phyloP scores from a whole-genome alignment of 2,113 vertebrate genomes.

The Axis porcinus region DNA sequence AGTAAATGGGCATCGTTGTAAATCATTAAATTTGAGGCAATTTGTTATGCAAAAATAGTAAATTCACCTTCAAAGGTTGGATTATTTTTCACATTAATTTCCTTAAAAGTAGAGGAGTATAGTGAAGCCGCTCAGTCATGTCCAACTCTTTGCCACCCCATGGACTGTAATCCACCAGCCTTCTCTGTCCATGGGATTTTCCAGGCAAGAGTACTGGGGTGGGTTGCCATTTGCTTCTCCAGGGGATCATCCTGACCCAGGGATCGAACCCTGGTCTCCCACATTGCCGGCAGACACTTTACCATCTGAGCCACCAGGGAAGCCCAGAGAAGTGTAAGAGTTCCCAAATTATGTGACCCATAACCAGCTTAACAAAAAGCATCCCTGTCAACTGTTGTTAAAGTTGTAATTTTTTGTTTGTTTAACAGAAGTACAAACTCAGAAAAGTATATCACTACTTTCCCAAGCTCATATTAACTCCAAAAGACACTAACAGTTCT shows the following conservation, averaged over 20 bases:
- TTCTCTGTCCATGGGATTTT: not conserved
- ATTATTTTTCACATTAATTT: constrained; percentile 68
- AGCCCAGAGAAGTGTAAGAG: constrained; percentile 52
- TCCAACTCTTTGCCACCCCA: not conserved
- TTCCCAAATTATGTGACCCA: constrained; percentile 12
- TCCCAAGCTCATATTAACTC: not conserved
- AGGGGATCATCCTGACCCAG: not conserved
- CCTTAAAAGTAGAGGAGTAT: constrained; percentile 62
- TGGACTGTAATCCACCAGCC: not conserved
- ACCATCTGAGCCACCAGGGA: not conserved
- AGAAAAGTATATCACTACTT: not conserved
- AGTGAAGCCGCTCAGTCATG: not conserved
- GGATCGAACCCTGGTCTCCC: not conserved
- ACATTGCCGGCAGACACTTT: not conserved
- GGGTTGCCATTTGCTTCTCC: not conserved
- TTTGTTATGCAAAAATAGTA: not conserved
- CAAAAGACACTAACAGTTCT: not conserved
- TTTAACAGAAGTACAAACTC: not conserved
- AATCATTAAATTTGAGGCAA: not conserved
- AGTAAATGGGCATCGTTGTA: not conserved
- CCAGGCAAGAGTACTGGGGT: not conserved
- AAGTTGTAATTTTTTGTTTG: not conserved
- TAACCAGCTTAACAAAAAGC: constrained; percentile 27
- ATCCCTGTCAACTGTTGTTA: not conserved
- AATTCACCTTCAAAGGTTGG: constrained; percentile 56